A percentile compares a stretch with the other conserved stretches of the same genome.
phyloP scores from a whole-genome alignment of 2,113 vertebrate genomes.

The Lampris incognitus region DNA sequence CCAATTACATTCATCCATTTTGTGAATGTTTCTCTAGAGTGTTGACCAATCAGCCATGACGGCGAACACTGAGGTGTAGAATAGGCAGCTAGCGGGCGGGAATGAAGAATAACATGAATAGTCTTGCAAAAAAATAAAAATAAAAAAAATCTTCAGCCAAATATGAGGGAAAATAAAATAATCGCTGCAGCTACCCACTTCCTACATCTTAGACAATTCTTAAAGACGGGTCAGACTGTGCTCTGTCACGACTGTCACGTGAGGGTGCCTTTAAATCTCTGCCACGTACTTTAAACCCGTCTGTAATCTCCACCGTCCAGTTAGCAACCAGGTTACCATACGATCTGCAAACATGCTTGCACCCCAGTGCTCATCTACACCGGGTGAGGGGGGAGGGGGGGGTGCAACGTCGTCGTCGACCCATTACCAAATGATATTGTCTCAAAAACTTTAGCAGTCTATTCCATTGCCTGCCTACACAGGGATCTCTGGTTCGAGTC shows the following conservation, averaged over 20 bases:
- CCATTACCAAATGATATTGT: neutral
- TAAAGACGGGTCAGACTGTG: neutral
- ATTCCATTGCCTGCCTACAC: too few relatives aligned
- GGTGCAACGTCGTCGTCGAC: neutral
- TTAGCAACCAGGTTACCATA: too few relatives aligned
- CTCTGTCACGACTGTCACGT: neutral
- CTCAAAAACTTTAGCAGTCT: neutral
- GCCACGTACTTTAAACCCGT: neutral
- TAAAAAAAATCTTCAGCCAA: neutral
- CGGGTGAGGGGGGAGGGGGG: neutral
- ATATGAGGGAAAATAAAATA: neutral
- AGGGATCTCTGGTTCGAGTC: too few relatives aligned
- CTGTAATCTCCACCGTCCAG: neutral
- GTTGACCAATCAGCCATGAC: slow-evolving; percentile 4
- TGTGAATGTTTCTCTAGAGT: neutral
- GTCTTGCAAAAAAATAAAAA: neutral
- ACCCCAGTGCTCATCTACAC: neutral
- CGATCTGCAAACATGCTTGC: neutral
- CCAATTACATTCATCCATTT: neutral
- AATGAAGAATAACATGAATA: neutral
- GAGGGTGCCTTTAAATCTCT: neutral
- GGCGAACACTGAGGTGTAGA: neutral
- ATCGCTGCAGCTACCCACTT: neutral
- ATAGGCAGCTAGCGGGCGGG: neutral
- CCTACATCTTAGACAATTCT: neutral